Evolutionary conservation across 2,113 vertebrate genomes (phyloP).

Genomic region (Macquaria australasica): DNA sequence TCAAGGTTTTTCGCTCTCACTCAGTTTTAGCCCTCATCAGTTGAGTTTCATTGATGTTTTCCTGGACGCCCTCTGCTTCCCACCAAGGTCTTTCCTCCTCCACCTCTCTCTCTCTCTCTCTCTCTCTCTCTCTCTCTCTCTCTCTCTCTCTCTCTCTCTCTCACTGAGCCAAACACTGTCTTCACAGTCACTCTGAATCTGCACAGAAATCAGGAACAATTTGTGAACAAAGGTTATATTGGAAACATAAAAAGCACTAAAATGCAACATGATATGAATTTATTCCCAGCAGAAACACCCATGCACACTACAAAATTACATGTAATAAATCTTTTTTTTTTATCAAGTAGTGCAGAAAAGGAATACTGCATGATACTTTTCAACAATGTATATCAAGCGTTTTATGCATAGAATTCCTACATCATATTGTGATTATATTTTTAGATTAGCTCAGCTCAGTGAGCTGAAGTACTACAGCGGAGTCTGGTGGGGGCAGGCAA

Average conservation of each 20-base stretch:
- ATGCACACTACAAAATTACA: not conserved
- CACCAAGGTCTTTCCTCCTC: slow-evolving; percentile 67
- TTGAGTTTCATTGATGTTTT: slow-evolving; percentile 76
- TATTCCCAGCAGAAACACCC: not conserved
- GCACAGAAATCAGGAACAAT: slow-evolving; percentile 23
- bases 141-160: not conserved
- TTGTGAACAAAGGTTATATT: not conserved
- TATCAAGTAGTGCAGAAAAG: not conserved
- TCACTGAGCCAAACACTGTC: slow-evolving; percentile 34
- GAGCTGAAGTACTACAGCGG: slow-evolving; percentile 11
- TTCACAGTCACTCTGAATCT: slow-evolving; percentile 45
- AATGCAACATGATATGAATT: not conserved
- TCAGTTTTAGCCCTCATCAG: slow-evolving; percentile 67
- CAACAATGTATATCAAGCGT: not conserved
- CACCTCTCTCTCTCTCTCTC: slow-evolving; percentile 11
- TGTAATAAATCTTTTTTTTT: not conserved
- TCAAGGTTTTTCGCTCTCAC: slow-evolving; percentile 61
- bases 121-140: slow-evolving; percentile 9
- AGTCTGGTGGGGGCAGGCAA: not conserved
- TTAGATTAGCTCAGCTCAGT: slow-evolving; percentile 26
- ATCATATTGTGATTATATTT: slow-evolving; percentile 8
- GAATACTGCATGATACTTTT: not conserved
- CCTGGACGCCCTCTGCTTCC: slow-evolving; percentile 76
- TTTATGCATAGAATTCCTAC: slow-evolving; percentile 1
- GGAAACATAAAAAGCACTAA: not conserved